A percentile compares a stretch with the other conserved stretches of the same genome.
Evolutionary conservation across 1,140 invertebrate species (phyloP).

Genomic region (Drosophila pectinifera): DNA sequence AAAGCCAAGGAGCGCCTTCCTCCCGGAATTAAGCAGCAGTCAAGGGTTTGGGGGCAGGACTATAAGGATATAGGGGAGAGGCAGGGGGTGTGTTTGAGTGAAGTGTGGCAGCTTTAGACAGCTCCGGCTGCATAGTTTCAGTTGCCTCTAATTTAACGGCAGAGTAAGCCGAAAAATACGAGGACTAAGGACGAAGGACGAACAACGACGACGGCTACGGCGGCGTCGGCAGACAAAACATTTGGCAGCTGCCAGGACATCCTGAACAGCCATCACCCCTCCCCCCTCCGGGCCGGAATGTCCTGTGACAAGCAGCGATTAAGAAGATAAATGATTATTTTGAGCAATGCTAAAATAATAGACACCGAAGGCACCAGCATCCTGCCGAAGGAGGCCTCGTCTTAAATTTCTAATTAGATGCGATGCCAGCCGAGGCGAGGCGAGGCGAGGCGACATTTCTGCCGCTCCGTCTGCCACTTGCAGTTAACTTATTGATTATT

Average conservation of each 20-base stretch:
- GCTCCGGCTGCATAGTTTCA: constrained; percentile 48
- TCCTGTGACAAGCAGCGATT: constrained; percentile 60
- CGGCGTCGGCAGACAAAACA: constrained; percentile 59
- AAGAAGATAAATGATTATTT: constrained; percentile 80
- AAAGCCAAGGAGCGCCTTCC: background rate
- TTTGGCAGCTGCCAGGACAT: constrained; percentile 62
- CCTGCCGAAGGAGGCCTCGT: constrained; percentile 10
- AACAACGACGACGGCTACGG: background rate
- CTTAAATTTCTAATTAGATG: constrained; percentile 73
- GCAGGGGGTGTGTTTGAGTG: constrained; percentile 8
- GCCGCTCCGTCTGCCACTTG: constrained; percentile 23
- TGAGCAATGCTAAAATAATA: constrained; percentile 68
- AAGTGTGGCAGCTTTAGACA: constrained; percentile 53
- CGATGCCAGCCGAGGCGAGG: constrained; percentile 1
- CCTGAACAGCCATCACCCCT: constrained; percentile 2
- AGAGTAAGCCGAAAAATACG: constrained; percentile 60
- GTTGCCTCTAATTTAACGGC: constrained; percentile 72
- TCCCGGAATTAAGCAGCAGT: background rate
- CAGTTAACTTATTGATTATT: constrained; percentile 54
- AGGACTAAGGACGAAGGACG: background rate
- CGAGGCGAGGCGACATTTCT: constrained; percentile 13
- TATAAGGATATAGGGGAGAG: background rate
- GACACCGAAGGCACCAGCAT: constrained; percentile 19
- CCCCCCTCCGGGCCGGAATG: too few species aligned
- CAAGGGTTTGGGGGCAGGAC: background rate